Conservation (phyloP, 2,797 vertebrate species). For the Ispidina picta region DNA sequence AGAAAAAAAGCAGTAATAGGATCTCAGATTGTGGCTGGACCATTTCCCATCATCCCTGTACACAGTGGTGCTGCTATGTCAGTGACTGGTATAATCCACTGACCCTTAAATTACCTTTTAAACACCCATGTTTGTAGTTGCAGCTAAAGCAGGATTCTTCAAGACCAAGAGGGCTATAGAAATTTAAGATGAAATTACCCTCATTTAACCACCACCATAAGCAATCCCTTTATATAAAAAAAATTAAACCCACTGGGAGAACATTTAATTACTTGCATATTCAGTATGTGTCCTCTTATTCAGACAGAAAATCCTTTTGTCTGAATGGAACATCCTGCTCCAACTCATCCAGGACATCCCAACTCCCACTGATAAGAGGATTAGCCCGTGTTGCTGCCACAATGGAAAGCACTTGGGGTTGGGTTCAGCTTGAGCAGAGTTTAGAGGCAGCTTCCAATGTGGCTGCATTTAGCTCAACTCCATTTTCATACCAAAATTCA, state of each 20-base stretch:
- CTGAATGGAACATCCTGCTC: background rate
- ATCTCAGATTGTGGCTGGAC: no score
- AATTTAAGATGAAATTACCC: background rate
- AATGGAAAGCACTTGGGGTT: background rate
- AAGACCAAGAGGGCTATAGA: background rate
- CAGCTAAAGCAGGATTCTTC: background rate
- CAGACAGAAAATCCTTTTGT: constrained; percentile 39
- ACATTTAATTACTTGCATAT: constrained; percentile 18
- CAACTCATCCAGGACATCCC: background rate
- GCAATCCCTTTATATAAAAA: background rate
- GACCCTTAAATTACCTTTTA: background rate
- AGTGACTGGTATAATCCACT: background rate
- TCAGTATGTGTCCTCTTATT: background rate
- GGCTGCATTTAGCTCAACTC: background rate
- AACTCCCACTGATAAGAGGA: constrained; percentile 4
- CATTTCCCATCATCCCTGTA: background rate
- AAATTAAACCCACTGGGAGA: background rate
- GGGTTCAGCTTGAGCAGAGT: background rate
- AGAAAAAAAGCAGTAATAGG: background rate
- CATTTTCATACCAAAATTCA: background rate
- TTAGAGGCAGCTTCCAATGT: background rate
- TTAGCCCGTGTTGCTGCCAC: background rate
- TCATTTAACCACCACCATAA: background rate
- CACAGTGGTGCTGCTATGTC: fast-evolving
- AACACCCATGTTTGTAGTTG: background rate